Percentiles rank a stretch among this genome's conserved stretches.
Conservation (phyloP, 2,888 invertebrate genomes). For the Drosophila algonquin region DNA sequence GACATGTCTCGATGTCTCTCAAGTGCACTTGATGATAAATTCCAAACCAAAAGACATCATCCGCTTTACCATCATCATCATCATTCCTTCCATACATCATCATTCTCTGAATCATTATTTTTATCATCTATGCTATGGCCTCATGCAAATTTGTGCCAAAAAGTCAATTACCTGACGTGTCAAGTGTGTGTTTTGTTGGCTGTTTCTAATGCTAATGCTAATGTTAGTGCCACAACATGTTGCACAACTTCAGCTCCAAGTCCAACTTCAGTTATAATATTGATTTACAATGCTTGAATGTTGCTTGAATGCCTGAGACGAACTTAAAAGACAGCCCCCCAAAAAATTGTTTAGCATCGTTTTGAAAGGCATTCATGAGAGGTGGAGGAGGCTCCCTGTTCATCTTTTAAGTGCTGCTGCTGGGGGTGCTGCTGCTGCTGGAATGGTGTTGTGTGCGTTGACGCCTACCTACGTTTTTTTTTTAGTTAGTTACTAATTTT, state of each 20-base stretch:
- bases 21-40: constrained; percentile 42
- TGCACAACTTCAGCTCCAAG: constrained; percentile 22
- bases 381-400: constrained; percentile 24
- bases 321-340: constrained; percentile 16
- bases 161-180: constrained; percentile 50
- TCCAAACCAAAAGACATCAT: constrained; percentile 13
- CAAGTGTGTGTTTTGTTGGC: constrained; percentile 37
- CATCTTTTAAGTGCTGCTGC: constrained; percentile 14
- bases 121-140: constrained; percentile 11
- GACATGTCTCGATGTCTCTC: constrained; percentile 29
- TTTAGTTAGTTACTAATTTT: constrained; percentile 20
- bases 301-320: background rate
- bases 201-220: constrained; percentile 29
- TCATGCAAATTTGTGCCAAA: constrained; percentile 49
- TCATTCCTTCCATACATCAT: constrained; percentile 2
- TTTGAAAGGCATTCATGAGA: constrained; percentile 33
- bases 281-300: constrained; percentile 41
- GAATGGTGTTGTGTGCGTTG: background rate
- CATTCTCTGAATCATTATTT: background rate
- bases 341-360: constrained; percentile 29
- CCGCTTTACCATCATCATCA: constrained; percentile 37
- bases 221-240: constrained; percentile 35
- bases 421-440: constrained; percentile 1
- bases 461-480: background rate
- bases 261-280: constrained; percentile 18